phyloP scores from a whole-genome alignment of 2,797 vertebrate species.

The Ambastaia sidthimunki region DNA sequence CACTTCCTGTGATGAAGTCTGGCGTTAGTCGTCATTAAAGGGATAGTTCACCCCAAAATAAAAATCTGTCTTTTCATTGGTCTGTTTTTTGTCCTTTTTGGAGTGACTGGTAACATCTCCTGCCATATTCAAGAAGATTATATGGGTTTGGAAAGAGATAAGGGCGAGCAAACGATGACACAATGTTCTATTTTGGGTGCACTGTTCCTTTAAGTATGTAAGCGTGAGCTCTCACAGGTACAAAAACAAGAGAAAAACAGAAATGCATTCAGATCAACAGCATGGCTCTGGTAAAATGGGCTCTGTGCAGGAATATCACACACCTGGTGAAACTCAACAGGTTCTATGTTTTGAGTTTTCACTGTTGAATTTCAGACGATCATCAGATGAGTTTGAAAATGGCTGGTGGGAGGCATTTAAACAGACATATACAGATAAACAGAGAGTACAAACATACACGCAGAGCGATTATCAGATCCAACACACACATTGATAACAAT shows the following conservation, averaged over 20 bases:
- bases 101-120: too few species aligned
- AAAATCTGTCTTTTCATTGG: too few species aligned
- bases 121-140: not conserved
- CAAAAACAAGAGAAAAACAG: constrained; percentile 1
- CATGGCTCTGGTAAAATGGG: not conserved
- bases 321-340: constrained; percentile 8
- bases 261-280: constrained; percentile 8
- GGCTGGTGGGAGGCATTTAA: not conserved
- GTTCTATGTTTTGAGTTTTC: not conserved
- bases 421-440: constrained; percentile 6
- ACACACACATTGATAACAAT: constrained; percentile 13
- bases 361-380: not conserved
- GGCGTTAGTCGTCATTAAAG: constrained; percentile 21
- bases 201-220: constrained; percentile 42
- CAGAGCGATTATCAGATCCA: constrained; percentile 27
- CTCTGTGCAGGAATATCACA: not conserved
- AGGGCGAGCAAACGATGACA: not conserved
- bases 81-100: too few species aligned
- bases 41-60: not conserved
- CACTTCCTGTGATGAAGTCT: constrained; percentile 60
- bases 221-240: not conserved
- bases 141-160: not conserved
- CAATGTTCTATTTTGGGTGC: not conserved
- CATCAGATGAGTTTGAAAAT: not conserved
- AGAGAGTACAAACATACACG: constrained; percentile 2